These are phyloP conservation scores for Seriola dumerili DNA, from an alignment of 2,113 vertebrate species.

Conservation along the genomic window DNA sequence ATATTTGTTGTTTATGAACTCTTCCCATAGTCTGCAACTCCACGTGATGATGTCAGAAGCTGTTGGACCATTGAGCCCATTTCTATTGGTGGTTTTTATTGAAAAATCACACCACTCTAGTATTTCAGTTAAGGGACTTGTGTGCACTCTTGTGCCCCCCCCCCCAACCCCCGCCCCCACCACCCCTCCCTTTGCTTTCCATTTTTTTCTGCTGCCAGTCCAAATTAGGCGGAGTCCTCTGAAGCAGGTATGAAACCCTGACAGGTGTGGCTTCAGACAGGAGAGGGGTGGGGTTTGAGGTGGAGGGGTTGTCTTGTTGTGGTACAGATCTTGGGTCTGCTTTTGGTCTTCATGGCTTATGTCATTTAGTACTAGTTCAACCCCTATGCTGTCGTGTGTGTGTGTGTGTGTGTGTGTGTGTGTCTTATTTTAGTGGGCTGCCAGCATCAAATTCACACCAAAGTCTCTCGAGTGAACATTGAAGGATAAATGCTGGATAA, in stretches of 20 bases:
- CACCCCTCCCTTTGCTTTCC: conserved; percentile 35
- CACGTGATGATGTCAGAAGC: background rate
- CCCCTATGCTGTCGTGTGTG: background rate
- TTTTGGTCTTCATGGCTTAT: conserved; percentile 49
- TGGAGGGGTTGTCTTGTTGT: conserved; percentile 38
- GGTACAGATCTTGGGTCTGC: conserved; percentile 46
- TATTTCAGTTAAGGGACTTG: conserved; percentile 46
- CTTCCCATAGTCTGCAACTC: conserved; percentile 1
- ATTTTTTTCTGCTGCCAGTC: conserved; percentile 67
- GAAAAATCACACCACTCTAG: conserved; percentile 7
- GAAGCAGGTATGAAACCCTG: conserved; percentile 77
- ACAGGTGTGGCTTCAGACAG: conserved; percentile 50
- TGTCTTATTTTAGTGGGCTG: conserved; percentile 31
- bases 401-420: conserved; percentile 1
- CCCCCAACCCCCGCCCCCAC: background rate
- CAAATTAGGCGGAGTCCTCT: conserved; percentile 73
- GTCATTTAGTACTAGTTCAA: background rate
- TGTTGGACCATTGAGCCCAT: background rate
- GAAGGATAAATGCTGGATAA: background rate
- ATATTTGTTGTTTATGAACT: conserved; percentile 4
- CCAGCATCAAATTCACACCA: conserved; percentile 4
- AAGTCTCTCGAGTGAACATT: background rate
- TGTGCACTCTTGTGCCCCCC: conserved; percentile 71
- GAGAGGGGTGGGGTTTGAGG: conserved; percentile 38
- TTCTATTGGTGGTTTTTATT: conserved; percentile 6